phyloP scores from a whole-genome alignment of 2,888 invertebrate species.

The Cosmopolites sordidus region DNA sequence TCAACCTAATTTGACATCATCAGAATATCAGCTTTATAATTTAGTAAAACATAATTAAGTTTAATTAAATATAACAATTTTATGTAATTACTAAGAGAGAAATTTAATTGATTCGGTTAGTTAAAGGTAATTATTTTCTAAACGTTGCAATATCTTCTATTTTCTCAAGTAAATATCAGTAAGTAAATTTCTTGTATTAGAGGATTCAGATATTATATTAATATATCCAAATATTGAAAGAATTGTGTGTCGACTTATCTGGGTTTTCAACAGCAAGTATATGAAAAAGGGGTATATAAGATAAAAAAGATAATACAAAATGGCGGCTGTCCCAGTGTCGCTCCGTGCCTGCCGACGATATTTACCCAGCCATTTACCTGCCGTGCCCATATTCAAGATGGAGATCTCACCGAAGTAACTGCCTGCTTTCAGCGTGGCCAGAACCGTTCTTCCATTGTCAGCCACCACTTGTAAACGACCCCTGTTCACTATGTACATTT shows the following conservation, averaged over 20 bases:
- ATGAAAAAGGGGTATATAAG: constrained; percentile 11
- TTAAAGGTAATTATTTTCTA: too few relatives aligned
- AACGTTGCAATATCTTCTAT: too few relatives aligned
- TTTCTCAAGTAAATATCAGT: too few relatives aligned
- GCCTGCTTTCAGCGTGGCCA: constrained; percentile 96
- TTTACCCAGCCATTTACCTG: constrained; percentile 97
- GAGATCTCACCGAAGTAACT: constrained; percentile 99
- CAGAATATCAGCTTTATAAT: too few relatives aligned
- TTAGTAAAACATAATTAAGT: too few relatives aligned
- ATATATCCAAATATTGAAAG: constrained; percentile 1
- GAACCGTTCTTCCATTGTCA: constrained; percentile 91
- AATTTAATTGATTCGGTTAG: too few relatives aligned
- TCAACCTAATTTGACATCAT: too few relatives aligned
- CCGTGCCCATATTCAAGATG: constrained; percentile 99
- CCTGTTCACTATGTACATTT: constrained; percentile 99
- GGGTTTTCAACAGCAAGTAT: constrained; percentile 23
- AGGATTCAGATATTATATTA: too few relatives aligned
- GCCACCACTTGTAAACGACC: constrained; percentile 93
- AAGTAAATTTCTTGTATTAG: too few relatives aligned
- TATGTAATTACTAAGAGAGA: too few relatives aligned
- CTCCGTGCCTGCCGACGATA: constrained; percentile 58
- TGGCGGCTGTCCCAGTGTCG: constrained; percentile 24
- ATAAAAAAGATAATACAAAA: constrained; percentile 15
- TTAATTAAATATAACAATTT: too few relatives aligned
- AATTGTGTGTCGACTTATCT: constrained; percentile 19